These are phyloP conservation scores for Drosophila koepferae DNA, from an alignment of 2,888 invertebrate species.

Conservation along the genomic window DNA sequence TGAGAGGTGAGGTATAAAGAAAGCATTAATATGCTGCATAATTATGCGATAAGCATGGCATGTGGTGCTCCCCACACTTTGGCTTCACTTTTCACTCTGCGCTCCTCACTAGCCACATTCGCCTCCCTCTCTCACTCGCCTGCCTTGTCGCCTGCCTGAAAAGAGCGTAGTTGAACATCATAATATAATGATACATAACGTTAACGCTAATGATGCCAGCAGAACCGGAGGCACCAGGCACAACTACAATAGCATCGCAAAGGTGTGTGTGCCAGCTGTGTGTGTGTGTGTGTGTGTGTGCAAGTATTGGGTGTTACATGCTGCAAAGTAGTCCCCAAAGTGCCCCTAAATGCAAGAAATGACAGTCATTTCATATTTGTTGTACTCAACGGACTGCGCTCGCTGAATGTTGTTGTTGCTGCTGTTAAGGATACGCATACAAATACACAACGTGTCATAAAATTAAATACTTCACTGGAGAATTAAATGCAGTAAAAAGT, in stretches of 20 bases:
- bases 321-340: constrained; percentile 81
- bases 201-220: constrained; percentile 81
- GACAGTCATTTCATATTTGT: constrained; percentile 79
- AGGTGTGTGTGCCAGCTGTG: constrained; percentile 60
- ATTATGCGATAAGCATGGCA: constrained; percentile 72
- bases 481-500: constrained; percentile 80
- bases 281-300: constrained; percentile 43
- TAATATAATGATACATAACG: constrained; percentile 76
- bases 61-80: constrained; percentile 15
- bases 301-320: constrained; percentile 77
- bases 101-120: not conserved
- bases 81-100: constrained; percentile 16
- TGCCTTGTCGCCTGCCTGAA: not conserved
- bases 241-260: constrained; percentile 36
- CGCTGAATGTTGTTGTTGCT: constrained; percentile 23
- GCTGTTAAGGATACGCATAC: constrained; percentile 59
- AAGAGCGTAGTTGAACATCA: constrained; percentile 50
- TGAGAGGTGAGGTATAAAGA: constrained; percentile 32
- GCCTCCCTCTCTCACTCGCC: not conserved
- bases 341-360: constrained; percentile 81
- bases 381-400: constrained; percentile 67
- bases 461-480: constrained; percentile 83
- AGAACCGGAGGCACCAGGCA: constrained; percentile 41
- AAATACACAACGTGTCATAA: constrained; percentile 78
- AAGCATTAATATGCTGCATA: constrained; percentile 77